Conservation (phyloP, 2,113 vertebrate genomes). For the Prinia subflava region DNA sequence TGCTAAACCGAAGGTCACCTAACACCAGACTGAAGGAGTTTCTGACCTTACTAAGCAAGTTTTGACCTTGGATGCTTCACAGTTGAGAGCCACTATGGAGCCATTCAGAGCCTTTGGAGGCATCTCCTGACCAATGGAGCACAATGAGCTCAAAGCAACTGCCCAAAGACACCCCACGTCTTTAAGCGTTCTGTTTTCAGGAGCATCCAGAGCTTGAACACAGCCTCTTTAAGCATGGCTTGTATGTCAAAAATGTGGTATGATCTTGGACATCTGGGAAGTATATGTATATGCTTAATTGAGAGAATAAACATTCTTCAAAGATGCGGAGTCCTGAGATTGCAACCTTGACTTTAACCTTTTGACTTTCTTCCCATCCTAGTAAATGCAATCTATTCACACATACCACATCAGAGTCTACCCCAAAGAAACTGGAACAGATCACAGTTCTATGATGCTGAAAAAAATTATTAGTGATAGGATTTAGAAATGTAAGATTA, state of each 20-base stretch:
- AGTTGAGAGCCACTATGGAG: neutral
- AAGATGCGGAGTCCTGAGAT: neutral
- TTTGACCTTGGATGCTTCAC: neutral
- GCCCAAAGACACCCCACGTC: rapidly evolving
- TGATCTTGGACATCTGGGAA: slow-evolving; percentile 17
- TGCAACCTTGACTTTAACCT: neutral
- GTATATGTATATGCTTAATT: neutral
- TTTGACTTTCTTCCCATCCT: neutral
- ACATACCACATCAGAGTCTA: neutral
- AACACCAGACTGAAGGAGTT: neutral
- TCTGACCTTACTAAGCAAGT: neutral
- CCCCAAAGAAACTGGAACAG: neutral
- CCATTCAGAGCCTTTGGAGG: neutral
- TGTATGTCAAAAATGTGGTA: neutral
- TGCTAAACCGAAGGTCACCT: neutral
- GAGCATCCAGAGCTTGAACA: neutral
- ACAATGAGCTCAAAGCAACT: neutral
- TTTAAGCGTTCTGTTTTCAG: neutral
- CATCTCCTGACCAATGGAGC: neutral
- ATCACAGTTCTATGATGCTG: neutral
- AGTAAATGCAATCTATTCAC: neutral
- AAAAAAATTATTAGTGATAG: neutral
- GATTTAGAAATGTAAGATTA: slow-evolving; percentile 17
- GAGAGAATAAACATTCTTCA: slow-evolving; percentile 5
- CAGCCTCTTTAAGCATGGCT: neutral